Conservation (phyloP, 2,113 vertebrate species). For the Garra rufa region DNA sequence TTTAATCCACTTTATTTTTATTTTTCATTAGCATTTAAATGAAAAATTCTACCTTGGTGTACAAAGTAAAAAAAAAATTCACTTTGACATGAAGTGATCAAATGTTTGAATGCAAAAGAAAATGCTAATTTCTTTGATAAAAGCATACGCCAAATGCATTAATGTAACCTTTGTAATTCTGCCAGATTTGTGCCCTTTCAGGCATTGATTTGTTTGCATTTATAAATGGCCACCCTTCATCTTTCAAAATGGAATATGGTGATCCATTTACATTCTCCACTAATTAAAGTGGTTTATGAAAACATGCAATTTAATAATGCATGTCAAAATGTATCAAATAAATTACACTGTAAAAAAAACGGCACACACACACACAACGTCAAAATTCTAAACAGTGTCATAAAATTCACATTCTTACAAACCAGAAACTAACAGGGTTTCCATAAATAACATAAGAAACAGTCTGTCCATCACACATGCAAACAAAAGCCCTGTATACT, state of each 20-base stretch:
- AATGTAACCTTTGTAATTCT: neutral
- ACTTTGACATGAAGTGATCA: neutral
- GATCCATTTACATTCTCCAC: neutral
- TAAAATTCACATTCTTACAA: neutral
- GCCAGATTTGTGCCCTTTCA: neutral
- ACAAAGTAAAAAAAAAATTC: too few species aligned
- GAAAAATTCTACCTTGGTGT: neutral
- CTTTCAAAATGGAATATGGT: neutral
- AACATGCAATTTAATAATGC: neutral
- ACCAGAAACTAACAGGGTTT: neutral
- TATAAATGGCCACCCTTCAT: neutral
- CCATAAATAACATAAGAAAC: slow-evolving; percentile 1
- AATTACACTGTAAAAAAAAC: neutral
- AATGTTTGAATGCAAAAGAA: neutral
- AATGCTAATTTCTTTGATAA: neutral
- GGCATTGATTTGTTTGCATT: neutral
- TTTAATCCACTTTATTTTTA: neutral
- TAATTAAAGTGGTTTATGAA: neutral
- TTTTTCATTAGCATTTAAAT: neutral
- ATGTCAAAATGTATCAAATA: neutral
- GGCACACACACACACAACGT: neutral
- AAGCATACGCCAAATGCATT: neutral
- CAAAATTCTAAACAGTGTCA: neutral
- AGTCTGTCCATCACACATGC: neutral
- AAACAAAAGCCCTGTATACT: neutral